Evolutionary conservation across 2,113 vertebrate genomes (phyloP).

Genomic region (Ageneiosus marmoratus): DNA sequence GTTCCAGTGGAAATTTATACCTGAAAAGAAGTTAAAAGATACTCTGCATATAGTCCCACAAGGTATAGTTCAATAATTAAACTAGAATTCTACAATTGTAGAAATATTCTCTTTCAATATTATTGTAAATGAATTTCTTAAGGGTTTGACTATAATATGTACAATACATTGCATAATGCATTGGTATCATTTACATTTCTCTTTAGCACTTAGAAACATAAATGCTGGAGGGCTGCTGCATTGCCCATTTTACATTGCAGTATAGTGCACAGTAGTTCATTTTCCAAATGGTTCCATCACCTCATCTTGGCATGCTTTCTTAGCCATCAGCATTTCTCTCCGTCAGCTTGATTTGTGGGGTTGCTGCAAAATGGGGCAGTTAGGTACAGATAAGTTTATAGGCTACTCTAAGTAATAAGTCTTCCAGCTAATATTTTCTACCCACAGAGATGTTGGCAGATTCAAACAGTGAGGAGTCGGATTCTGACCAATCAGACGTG

Average conservation of each 20-base stretch:
- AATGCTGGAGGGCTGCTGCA: neutral
- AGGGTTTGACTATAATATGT: neutral
- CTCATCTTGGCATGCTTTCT: conserved; percentile 55
- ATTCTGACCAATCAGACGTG: conserved; percentile 96
- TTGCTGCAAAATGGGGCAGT: conserved; percentile 12
- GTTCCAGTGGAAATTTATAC: conserved; percentile 98
- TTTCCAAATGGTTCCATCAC: conserved; percentile 67
- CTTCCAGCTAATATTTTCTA: neutral
- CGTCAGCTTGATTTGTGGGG: conserved; percentile 60
- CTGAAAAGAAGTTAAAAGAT: conserved; percentile 93
- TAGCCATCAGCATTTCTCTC: conserved; percentile 67
- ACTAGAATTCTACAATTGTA: neutral
- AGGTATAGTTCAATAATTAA: conserved; percentile 68
- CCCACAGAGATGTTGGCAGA: conserved; percentile 87
- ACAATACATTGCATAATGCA: neutral
- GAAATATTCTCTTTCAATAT: neutral
- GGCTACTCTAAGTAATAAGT: neutral
- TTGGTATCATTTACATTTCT: neutral
- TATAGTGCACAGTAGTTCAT: conserved; percentile 61
- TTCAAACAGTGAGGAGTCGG: conserved; percentile 96
- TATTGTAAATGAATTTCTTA: neutral
- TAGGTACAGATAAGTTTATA: neutral
- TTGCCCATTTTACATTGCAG: conserved; percentile 24
- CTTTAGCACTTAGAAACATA: neutral
- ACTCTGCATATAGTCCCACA: conserved; percentile 90